phyloP scores from a whole-genome alignment of 2,888 invertebrate species.

The Apotomis betuletana region DNA sequence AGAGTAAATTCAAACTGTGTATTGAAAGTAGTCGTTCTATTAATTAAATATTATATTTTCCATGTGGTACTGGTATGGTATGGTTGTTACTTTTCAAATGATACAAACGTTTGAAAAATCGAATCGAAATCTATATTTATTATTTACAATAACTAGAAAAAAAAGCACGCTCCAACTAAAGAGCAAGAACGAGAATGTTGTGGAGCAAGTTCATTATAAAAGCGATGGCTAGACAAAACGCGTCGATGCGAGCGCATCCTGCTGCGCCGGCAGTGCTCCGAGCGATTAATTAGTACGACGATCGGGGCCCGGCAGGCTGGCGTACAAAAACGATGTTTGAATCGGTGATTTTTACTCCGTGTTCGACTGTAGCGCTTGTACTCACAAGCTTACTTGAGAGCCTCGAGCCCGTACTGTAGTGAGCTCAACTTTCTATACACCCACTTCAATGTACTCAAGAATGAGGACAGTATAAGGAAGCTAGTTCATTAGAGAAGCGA shows the following conservation, averaged over 20 bases:
- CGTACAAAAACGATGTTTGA: neutral
- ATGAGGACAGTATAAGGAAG: conserved; percentile 7
- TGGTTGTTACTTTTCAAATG: too few species aligned
- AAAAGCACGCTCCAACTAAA: neutral
- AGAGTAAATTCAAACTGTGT: too few species aligned
- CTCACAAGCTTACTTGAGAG: too few species aligned
- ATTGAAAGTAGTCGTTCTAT: too few species aligned
- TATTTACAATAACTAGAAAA: too few species aligned
- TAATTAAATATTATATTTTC: too few species aligned
- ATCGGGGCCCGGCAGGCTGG: neutral
- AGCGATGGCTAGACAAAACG: conserved; percentile 22
- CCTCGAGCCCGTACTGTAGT: too few species aligned
- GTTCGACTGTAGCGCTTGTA: too few species aligned
- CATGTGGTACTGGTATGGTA: too few species aligned
- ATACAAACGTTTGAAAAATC: too few species aligned
- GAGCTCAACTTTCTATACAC: neutral
- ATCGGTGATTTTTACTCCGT: neutral
- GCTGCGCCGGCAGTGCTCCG: neutral
- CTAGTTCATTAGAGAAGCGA: conserved; percentile 22
- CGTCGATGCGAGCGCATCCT: conserved; percentile 16
- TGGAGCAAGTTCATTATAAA: conserved; percentile 20
- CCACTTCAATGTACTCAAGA: neutral
- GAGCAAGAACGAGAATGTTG: neutral
- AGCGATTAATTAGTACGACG: neutral
- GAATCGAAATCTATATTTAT: too few species aligned